These are phyloP conservation scores for Nothura maculosa DNA, from an alignment of 2,797 vertebrate species.

Conservation along the genomic window DNA sequence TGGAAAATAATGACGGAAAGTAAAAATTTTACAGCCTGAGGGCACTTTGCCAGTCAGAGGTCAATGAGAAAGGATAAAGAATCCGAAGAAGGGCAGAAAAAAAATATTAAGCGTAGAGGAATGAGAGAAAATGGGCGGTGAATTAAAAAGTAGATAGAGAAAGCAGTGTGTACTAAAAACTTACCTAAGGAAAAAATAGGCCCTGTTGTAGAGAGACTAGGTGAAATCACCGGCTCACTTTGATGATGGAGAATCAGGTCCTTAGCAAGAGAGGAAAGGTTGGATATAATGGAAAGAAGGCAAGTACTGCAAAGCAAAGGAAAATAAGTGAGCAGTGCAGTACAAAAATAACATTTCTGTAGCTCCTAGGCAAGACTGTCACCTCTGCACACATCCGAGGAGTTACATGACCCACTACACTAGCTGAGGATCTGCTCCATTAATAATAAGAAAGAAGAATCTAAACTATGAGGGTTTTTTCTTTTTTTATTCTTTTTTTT, in stretches of 20 bases:
- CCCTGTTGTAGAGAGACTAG: neutral
- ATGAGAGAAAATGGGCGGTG: neutral
- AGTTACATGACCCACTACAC: constrained; percentile 53
- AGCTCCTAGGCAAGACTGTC: constrained; percentile 50
- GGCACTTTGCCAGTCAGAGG: neutral
- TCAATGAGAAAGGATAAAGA: neutral
- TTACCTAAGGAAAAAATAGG: constrained; percentile 56
- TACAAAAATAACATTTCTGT: constrained; percentile 55
- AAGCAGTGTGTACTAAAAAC: constrained; percentile 17
- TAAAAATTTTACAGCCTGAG: neutral
- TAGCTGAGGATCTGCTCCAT: constrained; percentile 59
- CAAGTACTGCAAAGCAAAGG: constrained; percentile 29
- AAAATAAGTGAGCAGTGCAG: neutral
- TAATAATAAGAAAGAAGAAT: constrained; percentile 66
- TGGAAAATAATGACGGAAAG: neutral
- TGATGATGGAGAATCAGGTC: neutral
- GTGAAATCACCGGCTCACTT: neutral
- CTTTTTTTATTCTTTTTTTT: too few relatives aligned
- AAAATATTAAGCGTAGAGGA: neutral
- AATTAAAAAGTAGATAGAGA: neutral
- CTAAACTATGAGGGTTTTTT: constrained; percentile 9
- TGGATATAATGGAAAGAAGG: constrained; percentile 13
- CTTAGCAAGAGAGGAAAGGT: neutral
- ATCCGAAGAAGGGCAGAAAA: neutral
- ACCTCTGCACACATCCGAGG: constrained; percentile 45